Evolutionary conservation across 2,797 vertebrate species (phyloP).

Genomic region (Hipposideros larvatus): DNA sequence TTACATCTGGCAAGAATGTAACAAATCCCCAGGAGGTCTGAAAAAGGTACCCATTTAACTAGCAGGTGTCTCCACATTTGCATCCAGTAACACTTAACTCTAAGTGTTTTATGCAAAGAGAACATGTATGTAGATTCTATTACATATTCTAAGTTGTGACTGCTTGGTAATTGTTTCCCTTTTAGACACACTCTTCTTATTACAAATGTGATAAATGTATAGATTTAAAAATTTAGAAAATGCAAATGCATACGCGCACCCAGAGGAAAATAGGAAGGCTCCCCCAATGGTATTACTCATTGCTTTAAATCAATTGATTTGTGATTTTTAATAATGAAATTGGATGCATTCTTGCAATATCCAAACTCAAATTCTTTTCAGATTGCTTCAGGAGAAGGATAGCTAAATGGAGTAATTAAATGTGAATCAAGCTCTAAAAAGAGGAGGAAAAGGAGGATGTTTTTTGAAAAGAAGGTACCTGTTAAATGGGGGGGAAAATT

Average conservation of each 20-base stretch:
- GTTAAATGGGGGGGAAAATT: neutral
- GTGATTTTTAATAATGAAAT: neutral
- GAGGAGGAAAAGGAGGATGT: fast-evolving
- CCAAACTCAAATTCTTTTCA: neutral
- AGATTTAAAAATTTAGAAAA: neutral
- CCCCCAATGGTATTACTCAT: neutral
- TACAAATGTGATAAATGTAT: neutral
- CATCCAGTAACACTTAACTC: constrained; percentile 25
- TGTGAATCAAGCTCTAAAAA: constrained; percentile 16
- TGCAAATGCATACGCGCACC: neutral
- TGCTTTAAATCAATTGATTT: neutral
- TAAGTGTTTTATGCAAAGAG: constrained; percentile 45
- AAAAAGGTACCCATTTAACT: constrained; percentile 38
- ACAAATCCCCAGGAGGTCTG: constrained; percentile 36
- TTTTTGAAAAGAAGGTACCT: constrained; percentile 48
- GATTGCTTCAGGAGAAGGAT: neutral
- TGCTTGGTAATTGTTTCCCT: constrained; percentile 25
- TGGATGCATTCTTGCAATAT: neutral
- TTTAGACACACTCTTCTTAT: constrained; percentile 50
- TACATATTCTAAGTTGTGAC: constrained; percentile 3
- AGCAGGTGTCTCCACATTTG: constrained; percentile 64
- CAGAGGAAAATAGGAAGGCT: neutral
- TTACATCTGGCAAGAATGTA: constrained; percentile 58
- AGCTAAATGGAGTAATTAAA: neutral
- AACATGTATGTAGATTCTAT: neutral